phyloP scores from a whole-genome alignment of 1,140 invertebrate species.

The Piezodorus guildinii region DNA sequence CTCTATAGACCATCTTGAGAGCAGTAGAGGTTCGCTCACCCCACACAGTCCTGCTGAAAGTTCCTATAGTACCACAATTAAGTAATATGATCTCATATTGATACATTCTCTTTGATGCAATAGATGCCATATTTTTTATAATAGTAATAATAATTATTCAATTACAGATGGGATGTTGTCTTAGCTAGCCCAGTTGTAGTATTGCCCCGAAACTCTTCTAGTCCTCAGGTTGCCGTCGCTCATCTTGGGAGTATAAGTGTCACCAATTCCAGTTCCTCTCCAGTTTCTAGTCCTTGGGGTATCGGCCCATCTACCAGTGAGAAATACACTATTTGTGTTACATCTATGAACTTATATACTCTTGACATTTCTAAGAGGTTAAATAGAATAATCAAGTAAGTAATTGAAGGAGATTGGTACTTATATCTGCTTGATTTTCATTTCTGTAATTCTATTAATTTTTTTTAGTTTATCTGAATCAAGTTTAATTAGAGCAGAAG shows the following conservation, averaged over 20 bases:
- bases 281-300: constrained; percentile 21
- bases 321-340: constrained; percentile 51
- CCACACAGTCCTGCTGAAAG: constrained; percentile 35
- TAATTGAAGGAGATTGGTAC: neutral
- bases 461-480: constrained; percentile 10
- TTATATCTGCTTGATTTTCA: no score
- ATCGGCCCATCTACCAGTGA: constrained; percentile 28
- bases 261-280: constrained; percentile 26
- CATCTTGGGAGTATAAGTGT: constrained; percentile 83
- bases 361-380: constrained; percentile 35
- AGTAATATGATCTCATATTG: constrained; percentile 24
- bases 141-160: neutral
- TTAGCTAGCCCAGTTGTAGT: constrained; percentile 84
- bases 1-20: constrained; percentile 33
- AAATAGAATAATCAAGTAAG: constrained; percentile 17
- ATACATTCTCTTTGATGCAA: no score
- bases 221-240: constrained; percentile 76
- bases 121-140: no score
- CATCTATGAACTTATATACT: constrained; percentile 81
- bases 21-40: constrained; percentile 33
- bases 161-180: constrained; percentile 53
- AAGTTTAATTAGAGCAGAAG: constrained; percentile 36
- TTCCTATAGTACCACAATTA: constrained; percentile 27
- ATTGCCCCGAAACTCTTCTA: constrained; percentile 63
- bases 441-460: no score